Evolutionary conservation across 2,888 invertebrate species (phyloP), one percentile per base, ranked within the genome.

Genomic region (Cephus sareptanus): DNA sequence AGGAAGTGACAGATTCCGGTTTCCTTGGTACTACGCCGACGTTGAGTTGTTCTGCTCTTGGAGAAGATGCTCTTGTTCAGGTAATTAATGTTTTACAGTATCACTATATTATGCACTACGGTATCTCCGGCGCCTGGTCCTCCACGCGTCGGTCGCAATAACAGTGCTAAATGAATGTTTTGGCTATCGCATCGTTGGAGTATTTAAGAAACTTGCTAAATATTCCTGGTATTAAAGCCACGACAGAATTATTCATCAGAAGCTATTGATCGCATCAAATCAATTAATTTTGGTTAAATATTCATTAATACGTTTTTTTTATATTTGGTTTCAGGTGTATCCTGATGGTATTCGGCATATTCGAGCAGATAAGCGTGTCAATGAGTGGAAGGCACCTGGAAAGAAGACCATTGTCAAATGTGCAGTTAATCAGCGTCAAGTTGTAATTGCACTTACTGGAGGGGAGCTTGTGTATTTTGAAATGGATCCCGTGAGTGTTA

Each of bases 1-100:
- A 99, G 92, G 99, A 99, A 95, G 99, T 99, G 34, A 98, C 99
- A 0, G 99, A 99, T 92, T 99, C 99, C 81, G 99, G 99, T 73
- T 99, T 99, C 92, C 93, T 99, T 88, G 99, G 99, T 80, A 99
- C 99, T 0, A 99, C 99, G 0, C 99, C 99, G 0, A 99, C 99
- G 0, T 93, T 99, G n/a, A 97, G 98, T 82, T 99, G 99, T 92
- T 98, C 98, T 13, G 97, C 99, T 68, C 94, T 99, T 37, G 99
- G 99, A 77, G 99, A 98, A 89, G 99, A 99, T 92, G 98, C 99
- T 1, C 93, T 99, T 34, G 98, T 99, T 1, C 99, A 99, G 94
- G 98, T 96, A 86, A 79, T 78, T 71, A 34, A 40, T 69, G 13
- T 69, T 71, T 31, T 11, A 70, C 73, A 75, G 30, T 35, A 34